Evolutionary conservation across 2,888 invertebrate genomes (phyloP).

Genomic region (Drosophila algonquin): DNA sequence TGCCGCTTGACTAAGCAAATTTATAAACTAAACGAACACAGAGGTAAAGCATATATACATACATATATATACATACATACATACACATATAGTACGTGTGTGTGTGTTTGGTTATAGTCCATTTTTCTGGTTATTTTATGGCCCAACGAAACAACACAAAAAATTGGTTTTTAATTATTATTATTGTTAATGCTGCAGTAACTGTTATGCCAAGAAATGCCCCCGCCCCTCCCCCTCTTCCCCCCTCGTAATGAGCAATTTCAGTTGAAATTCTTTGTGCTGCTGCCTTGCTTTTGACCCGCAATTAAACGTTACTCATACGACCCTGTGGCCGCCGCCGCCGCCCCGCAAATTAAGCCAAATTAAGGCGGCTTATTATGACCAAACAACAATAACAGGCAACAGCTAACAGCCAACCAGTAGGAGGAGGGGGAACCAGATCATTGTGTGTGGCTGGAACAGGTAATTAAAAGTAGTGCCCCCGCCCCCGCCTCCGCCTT

Average conservation of each 20-base stretch:
- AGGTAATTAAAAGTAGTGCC: conserved; percentile 63
- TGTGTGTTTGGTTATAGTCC: conserved; percentile 65
- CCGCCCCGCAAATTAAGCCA: conserved; percentile 69
- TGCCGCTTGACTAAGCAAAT: conserved; percentile 74
- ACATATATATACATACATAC: not conserved
- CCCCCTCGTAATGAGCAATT: conserved; percentile 71
- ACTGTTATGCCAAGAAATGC: conserved; percentile 52
- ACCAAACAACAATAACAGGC: conserved; percentile 29
- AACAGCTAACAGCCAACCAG: conserved; percentile 8
- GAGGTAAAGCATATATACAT: not conserved
- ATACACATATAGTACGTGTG: conserved; percentile 8
- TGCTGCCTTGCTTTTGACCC: conserved; percentile 32
- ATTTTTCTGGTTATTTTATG: conserved; percentile 62
- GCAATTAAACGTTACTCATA: conserved; percentile 79
- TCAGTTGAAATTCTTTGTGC: conserved; percentile 64
- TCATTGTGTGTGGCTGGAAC: conserved; percentile 19
- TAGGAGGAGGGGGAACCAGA: not conserved
- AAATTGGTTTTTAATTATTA: conserved; percentile 77
- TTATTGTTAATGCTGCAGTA: conserved; percentile 63
- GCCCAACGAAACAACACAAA: conserved; percentile 34
- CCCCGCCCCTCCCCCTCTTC: too few species aligned
- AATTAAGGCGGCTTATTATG: conserved; percentile 70
- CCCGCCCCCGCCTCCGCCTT: conserved; percentile 22
- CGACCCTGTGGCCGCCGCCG: conserved; percentile 71
- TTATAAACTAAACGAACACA: conserved; percentile 35